Percentiles rank a stretch among this genome's conserved stretches.
phyloP scores from a whole-genome alignment of 2,797 vertebrate genomes.

The Picus viridis region DNA sequence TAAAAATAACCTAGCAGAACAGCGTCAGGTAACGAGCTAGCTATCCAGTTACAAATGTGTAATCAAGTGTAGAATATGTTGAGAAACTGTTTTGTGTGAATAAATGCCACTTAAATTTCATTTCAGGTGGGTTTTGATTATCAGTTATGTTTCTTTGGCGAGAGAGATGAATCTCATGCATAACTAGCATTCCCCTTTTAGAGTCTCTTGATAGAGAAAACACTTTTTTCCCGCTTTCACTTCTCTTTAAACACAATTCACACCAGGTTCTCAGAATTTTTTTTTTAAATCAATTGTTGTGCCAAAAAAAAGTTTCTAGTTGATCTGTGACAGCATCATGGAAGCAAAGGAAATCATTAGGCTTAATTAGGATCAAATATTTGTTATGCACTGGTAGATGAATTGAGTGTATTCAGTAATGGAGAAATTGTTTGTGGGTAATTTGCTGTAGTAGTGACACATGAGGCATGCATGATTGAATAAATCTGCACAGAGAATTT shows the following conservation, averaged over 20 bases:
- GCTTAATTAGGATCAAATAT: slow-evolving; percentile 78
- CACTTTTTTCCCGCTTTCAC: neutral
- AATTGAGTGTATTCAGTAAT: slow-evolving; percentile 57
- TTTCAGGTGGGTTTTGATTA: neutral
- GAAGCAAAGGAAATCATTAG: slow-evolving; percentile 73
- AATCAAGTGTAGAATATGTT: neutral
- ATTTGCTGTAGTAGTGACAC: slow-evolving; percentile 68
- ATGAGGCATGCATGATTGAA: slow-evolving; percentile 57
- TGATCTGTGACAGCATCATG: slow-evolving; percentile 1
- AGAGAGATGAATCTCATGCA: neutral
- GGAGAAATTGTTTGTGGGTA: slow-evolving; percentile 76
- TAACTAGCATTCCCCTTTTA: neutral
- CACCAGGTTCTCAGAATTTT: neutral
- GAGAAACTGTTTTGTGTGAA: neutral
- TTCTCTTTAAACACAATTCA: slow-evolving; percentile 8
- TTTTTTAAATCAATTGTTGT: neutral
- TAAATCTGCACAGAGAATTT: slow-evolving; percentile 44
- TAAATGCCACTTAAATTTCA: neutral
- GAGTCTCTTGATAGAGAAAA: neutral
- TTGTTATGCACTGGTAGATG: slow-evolving; percentile 71
- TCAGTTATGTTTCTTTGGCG: neutral
- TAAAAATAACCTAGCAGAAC: neutral
- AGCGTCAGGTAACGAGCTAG: neutral
- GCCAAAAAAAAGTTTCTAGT: neutral
- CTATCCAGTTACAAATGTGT: neutral